Evolutionary conservation across 2,888 invertebrate species (phyloP).

Genomic region (Tiphia femorata): DNA sequence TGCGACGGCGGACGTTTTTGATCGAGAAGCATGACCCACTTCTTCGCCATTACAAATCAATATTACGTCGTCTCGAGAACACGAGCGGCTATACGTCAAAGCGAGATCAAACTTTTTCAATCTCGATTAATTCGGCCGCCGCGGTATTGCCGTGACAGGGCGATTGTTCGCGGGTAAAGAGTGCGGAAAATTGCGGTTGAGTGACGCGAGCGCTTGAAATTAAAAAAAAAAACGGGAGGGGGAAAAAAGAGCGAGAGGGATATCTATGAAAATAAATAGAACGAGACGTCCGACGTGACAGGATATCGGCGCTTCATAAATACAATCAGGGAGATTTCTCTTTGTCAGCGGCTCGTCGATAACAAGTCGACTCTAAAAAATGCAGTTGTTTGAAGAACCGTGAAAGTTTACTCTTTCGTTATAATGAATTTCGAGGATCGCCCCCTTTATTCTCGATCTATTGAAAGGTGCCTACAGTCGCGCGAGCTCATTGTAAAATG

Average conservation of each 20-base stretch:
- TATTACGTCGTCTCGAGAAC: conserved; percentile 46
- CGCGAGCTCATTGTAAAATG: too few species aligned
- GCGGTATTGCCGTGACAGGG: conserved; percentile 48
- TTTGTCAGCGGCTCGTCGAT: conserved; percentile 36
- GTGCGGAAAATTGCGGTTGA: conserved; percentile 52
- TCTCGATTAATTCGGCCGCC: conserved; percentile 47
- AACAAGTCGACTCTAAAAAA: conserved; percentile 26
- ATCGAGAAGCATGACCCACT: conserved; percentile 42
- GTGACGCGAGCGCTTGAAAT: conserved; percentile 47
- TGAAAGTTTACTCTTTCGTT: background rate
- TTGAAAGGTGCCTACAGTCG: too few species aligned
- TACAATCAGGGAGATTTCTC: conserved; percentile 36
- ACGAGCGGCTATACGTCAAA: conserved; percentile 42
- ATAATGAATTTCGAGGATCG: too few species aligned
- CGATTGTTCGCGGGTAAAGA: conserved; percentile 49
- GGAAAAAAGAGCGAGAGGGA: background rate
- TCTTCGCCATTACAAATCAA: conserved; percentile 45
- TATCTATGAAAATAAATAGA: conserved; percentile 47
- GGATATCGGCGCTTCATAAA: conserved; percentile 45
- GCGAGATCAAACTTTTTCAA: conserved; percentile 51
- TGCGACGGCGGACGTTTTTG: conserved; percentile 17
- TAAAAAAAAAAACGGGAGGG: conserved; percentile 31
- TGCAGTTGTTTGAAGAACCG: conserved; percentile 16
- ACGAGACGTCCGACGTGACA: conserved; percentile 43
- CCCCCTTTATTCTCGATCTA: too few species aligned